Conservation (phyloP, 64 coral and sea anemone genomes). For the Dendronephthya gigantea region DNA sequence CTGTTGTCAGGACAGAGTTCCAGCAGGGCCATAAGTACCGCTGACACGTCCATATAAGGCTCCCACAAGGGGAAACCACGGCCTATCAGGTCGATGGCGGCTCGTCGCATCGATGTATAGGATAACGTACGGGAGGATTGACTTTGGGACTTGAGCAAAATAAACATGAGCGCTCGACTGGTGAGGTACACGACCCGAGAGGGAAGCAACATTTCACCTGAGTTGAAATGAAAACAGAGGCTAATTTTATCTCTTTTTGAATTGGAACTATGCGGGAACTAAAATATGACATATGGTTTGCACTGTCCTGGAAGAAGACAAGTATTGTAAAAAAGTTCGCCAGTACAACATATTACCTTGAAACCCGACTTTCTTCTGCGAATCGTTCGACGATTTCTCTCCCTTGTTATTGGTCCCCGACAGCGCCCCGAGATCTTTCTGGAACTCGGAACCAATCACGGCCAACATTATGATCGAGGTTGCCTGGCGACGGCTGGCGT, state of each 20-base stretch:
- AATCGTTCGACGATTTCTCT: not conserved
- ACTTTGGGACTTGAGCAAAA: conserved; percentile 55
- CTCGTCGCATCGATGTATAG: conserved; percentile 77
- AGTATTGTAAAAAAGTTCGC: no score
- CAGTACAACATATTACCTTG: not conserved
- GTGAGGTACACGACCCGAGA: conserved; percentile 68
- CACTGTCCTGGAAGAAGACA: no score
- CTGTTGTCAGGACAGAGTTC: conserved; percentile 83
- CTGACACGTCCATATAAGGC: conserved; percentile 98
- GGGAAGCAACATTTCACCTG: conserved; percentile 59
- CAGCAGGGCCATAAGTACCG: conserved; percentile 71
- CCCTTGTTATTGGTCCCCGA: conserved; percentile 22
- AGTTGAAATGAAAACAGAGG: not conserved
- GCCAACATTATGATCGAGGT: conserved; percentile 92
- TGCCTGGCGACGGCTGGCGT: conserved; percentile 87
- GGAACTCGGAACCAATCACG: conserved; percentile 93
- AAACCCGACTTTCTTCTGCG: not conserved
- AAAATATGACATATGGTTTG: no score
- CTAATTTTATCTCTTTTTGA: not conserved
- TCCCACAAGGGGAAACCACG: conserved; percentile 94
- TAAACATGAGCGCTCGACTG: conserved; percentile 87
- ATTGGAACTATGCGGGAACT: no score
- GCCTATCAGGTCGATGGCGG: conserved; percentile 96
- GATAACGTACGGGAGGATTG: conserved; percentile 51
- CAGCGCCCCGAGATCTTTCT: conserved; percentile 69